These are phyloP conservation scores for Lasioglossum zephyrum DNA, from an alignment of 2,888 invertebrate species.

Conservation along the genomic window DNA sequence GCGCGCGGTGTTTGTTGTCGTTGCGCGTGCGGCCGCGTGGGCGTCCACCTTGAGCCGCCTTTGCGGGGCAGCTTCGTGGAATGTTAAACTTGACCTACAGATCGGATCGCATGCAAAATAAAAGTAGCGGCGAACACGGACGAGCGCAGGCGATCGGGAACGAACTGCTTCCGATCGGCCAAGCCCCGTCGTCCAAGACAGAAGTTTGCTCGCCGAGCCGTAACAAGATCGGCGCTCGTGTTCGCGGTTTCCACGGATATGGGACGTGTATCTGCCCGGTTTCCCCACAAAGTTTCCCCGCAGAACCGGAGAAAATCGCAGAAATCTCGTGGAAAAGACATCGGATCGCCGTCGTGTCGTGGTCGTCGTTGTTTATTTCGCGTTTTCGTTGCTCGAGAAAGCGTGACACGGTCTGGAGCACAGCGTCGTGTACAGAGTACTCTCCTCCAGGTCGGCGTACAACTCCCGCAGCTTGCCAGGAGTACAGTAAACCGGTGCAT, in stretches of 20 bases:
- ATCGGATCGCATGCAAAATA: slow-evolving; percentile 66
- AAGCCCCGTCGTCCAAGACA: slow-evolving; percentile 17
- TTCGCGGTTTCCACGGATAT: slow-evolving; percentile 1
- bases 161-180: slow-evolving; percentile 30
- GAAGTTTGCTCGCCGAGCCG: slow-evolving; percentile 26
- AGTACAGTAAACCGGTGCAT: slow-evolving; percentile 74
- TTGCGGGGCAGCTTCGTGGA: slow-evolving; percentile 51
- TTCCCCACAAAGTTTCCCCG: not conserved
- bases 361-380: slow-evolving; percentile 27
- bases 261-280: not conserved
- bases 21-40: slow-evolving; percentile 47
- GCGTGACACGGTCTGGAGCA: slow-evolving; percentile 21
- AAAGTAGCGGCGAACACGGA: slow-evolving; percentile 45
- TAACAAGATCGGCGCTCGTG: slow-evolving; percentile 20
- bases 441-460: slow-evolving; percentile 54
- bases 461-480: slow-evolving; percentile 65
- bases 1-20: slow-evolving; percentile 35
- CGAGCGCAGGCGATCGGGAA: slow-evolving; percentile 40
- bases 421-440: slow-evolving; percentile 54
- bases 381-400: slow-evolving; percentile 27
- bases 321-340: not conserved
- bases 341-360: not conserved
- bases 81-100: slow-evolving; percentile 76
- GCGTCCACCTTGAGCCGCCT: slow-evolving; percentile 52
- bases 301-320: not conserved